Evolutionary conservation across 2,113 vertebrate species (phyloP), one percentile per base, ranked within the genome.

Genomic region (Sylvia atricapilla): DNA sequence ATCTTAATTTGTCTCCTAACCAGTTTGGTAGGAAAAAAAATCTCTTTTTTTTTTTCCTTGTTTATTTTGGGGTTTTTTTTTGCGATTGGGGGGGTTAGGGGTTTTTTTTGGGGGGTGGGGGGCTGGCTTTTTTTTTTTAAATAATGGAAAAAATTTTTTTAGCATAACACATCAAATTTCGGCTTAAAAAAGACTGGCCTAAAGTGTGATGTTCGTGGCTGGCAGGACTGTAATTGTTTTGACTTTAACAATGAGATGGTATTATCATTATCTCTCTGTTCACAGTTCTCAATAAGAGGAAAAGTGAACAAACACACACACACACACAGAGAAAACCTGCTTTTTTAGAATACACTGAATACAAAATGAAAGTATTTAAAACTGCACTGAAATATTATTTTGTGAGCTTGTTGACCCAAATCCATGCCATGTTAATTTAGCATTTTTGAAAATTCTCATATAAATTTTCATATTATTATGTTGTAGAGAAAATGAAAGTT

Each of bases 271-370:
- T 46, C 15, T 30, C 8, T 90, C 11, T 60, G 23, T 41, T 76
- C 3, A 4, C 6, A 44, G 13, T 72, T 72, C 72, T 70, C 37
- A 82, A 1, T 35, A 43, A 43, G 33, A 79, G 14, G 8, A 59
- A 87, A 88, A 55, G 19, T 49, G 28, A 77, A 46, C 2, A 25
- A 18, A 47, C 10, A 18, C 5, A 17, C 4, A 19, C 2, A 31
- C 7, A 50, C 2, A 49, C 15, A 78, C 1, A 53, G 0, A 50
- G 8, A 73, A 85, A 70, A 18, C 3, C 4, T 69, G 2, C 1
- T 56, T 15, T 15, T 63, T 37, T 47, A 33, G 11, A 66, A 67
- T 23, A 58, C 5, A n/a, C 2, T 50, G 33, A 88, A 76, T 55
- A 59, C 86, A 80, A 90, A 90, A 79, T 28, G 1, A 20, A 73